These are phyloP conservation scores for Leptonema lineaticorne DNA, from an alignment of 1,140 invertebrate species.

Conservation along the genomic window DNA sequence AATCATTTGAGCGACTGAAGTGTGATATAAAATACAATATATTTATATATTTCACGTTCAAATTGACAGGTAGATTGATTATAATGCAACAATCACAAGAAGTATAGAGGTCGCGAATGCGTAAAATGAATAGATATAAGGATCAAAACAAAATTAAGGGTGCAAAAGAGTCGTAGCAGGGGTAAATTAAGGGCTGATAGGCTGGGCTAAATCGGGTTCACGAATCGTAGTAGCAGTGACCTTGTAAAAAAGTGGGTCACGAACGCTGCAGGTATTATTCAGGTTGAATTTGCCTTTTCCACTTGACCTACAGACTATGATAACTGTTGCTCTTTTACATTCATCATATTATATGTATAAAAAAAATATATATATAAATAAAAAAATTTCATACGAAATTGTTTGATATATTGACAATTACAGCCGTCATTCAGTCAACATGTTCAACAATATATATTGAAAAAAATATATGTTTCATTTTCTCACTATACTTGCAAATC, in stretches of 20 bases:
- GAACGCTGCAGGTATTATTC: constrained; percentile 10
- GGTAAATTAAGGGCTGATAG: neutral
- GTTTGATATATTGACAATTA: too few relatives aligned
- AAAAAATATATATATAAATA: too few relatives aligned
- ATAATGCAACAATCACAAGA: neutral
- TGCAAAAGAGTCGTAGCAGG: neutral
- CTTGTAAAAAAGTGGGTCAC: constrained; percentile 9
- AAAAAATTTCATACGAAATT: too few relatives aligned
- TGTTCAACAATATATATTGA: too few relatives aligned
- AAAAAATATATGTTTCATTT: too few relatives aligned
- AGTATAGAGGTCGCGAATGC: neutral
- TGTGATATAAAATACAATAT: too few relatives aligned
- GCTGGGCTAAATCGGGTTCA: neutral
- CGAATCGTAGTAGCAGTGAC: constrained; percentile 1
- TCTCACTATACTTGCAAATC: too few relatives aligned
- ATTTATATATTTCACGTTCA: neutral
- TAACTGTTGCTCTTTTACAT: neutral
- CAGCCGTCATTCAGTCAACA: too few relatives aligned
- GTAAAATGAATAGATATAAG: neutral
- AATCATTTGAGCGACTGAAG: too few relatives aligned
- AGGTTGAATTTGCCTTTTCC: neutral
- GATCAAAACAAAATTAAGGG: neutral
- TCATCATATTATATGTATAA: too few relatives aligned
- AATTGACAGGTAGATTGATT: neutral
- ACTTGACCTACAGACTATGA: neutral